These are phyloP conservation scores for Diaphora mendica DNA, from an alignment of 2,888 invertebrate genomes.

Conservation along the genomic window DNA sequence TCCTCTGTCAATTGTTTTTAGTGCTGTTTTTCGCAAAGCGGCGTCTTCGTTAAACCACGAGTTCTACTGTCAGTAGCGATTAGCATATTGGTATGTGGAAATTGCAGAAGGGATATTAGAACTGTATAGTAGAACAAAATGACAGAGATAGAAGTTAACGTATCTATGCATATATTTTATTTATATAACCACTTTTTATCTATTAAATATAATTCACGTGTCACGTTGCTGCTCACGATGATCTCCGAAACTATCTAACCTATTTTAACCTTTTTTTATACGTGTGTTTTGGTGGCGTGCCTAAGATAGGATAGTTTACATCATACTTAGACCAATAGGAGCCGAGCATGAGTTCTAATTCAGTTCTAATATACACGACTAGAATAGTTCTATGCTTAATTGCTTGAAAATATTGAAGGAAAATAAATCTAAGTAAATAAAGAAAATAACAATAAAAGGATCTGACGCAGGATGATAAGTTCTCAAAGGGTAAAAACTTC, in stretches of 20 bases:
- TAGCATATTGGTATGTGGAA: neutral
- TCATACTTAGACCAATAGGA: too few species aligned
- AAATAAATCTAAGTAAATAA: too few species aligned
- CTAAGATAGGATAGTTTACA: too few species aligned
- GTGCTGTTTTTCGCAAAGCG: neutral
- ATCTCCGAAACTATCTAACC: too few species aligned
- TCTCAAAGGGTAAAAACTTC: too few species aligned
- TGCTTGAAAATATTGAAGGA: neutral
- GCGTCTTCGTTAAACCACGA: neutral
- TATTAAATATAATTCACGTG: too few species aligned
- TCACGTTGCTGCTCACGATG: too few species aligned
- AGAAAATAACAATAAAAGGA: neutral
- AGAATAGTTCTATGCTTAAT: neutral
- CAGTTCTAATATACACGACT: neutral
- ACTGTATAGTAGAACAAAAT: neutral
- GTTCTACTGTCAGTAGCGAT: neutral
- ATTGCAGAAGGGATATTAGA: neutral
- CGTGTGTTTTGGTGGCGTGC: too few species aligned
- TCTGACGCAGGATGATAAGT: neutral
- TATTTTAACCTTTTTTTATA: too few species aligned
- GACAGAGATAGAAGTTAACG: neutral
- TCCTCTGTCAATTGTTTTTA: neutral
- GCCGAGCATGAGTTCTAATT: too few species aligned
- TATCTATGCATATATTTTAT: neutral
- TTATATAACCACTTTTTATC: too few species aligned